A percentile compares a stretch with the other conserved stretches of the same genome.
phyloP scores from a whole-genome alignment of 2,888 invertebrate genomes.

The Reticulitermes lucifugus region DNA sequence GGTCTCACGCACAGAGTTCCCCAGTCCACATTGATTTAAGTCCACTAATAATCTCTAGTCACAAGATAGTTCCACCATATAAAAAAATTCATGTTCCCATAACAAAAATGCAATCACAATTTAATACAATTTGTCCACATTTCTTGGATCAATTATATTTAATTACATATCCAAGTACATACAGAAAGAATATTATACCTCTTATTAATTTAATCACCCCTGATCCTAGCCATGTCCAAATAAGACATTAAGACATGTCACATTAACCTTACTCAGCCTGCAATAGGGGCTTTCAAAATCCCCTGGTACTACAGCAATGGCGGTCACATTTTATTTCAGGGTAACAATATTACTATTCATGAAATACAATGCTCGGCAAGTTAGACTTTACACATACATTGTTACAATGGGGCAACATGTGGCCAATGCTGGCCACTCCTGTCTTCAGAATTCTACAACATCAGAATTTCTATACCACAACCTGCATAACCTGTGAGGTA shows the following conservation, averaged over 20 bases:
- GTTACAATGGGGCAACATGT: too few relatives aligned
- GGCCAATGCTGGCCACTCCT: background rate
- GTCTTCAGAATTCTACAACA: background rate
- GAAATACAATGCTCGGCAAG: too few relatives aligned
- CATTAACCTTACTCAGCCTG: too few relatives aligned
- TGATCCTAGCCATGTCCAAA: background rate
- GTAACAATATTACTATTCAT: too few relatives aligned
- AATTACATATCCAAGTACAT: background rate
- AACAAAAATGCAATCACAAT: background rate
- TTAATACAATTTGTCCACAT: slow-evolving; percentile 13
- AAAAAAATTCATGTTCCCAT: background rate
- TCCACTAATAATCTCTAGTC: background rate
- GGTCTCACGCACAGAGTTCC: too few relatives aligned
- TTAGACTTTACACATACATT: too few relatives aligned
- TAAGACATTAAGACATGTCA: background rate
- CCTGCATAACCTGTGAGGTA: background rate
- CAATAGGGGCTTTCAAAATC: too few relatives aligned
- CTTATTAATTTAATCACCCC: background rate
- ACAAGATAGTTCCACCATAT: background rate
- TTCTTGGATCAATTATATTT: background rate
- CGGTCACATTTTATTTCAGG: too few relatives aligned
- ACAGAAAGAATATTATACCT: background rate
- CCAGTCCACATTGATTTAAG: background rate
- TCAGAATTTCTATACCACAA: background rate
- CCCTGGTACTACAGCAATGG: too few relatives aligned